A percentile compares a stretch with the other conserved stretches of the same genome.
phyloP scores from a whole-genome alignment of 1,140 invertebrate genomes.

The Ips typographus region DNA sequence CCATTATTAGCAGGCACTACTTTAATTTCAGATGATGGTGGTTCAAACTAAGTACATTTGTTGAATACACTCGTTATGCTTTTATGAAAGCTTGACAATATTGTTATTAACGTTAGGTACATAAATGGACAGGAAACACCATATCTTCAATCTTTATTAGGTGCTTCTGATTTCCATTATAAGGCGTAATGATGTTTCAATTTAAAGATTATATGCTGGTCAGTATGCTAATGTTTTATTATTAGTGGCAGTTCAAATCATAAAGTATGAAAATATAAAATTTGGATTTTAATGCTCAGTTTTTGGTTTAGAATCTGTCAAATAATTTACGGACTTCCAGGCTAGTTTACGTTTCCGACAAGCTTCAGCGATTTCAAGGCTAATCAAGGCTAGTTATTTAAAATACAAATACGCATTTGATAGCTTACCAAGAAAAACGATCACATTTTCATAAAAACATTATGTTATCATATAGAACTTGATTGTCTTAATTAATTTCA shows the following conservation, averaged over 20 bases:
- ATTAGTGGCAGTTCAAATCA: background rate
- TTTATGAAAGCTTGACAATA: background rate
- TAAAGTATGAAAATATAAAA: background rate
- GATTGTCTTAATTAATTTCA: background rate
- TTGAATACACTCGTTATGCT: too few species aligned
- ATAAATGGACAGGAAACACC: conserved; percentile 14
- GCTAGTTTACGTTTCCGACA: too few species aligned
- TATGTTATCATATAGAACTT: too few species aligned
- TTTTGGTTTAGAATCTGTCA: background rate
- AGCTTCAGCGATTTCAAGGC: too few species aligned
- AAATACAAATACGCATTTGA: too few species aligned
- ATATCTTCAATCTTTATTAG: conserved; percentile 25
- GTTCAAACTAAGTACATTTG: too few species aligned
- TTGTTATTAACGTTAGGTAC: conserved; percentile 1
- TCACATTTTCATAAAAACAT: too few species aligned
- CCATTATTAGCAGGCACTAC: too few species aligned
- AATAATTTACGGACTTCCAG: too few species aligned
- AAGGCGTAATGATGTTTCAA: conserved; percentile 2
- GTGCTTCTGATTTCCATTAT: background rate
- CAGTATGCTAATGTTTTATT: background rate
- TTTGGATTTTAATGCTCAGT: background rate
- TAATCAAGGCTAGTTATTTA: too few species aligned
- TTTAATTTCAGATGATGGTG: too few species aligned
- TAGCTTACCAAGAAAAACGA: too few species aligned
- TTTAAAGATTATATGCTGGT: background rate